These are phyloP conservation scores for Crotalus tigris DNA, from an alignment of 2,113 vertebrate genomes.

Conservation along the genomic window DNA sequence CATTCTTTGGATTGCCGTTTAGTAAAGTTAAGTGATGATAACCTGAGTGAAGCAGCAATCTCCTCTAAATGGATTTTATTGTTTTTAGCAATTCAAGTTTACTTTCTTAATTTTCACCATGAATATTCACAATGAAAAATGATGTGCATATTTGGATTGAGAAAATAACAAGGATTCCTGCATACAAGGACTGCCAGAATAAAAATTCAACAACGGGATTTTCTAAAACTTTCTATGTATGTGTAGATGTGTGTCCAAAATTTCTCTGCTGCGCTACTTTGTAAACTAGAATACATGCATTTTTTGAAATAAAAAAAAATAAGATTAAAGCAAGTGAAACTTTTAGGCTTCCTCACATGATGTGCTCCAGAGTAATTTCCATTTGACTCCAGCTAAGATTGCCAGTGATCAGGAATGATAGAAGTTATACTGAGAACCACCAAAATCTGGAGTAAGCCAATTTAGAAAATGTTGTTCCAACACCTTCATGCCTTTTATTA, in stretches of 20 bases:
- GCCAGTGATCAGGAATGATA: neutral
- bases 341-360: neutral
- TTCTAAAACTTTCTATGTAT: neutral
- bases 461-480: neutral
- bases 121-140: neutral
- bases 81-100: neutral
- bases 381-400: neutral
- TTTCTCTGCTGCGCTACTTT: neutral
- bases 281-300: neutral
- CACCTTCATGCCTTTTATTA: neutral
- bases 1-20: neutral
- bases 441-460: neutral
- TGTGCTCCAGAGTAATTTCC: neutral
- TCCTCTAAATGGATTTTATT: neutral
- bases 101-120: neutral
- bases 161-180: neutral
- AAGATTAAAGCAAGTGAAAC: neutral
- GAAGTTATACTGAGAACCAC: neutral
- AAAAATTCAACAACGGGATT: neutral
- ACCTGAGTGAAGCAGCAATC: neutral
- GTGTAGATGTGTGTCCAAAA: neutral
- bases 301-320: neutral
- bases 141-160: neutral
- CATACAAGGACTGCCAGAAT: neutral
- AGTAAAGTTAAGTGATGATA: neutral